Evolutionary conservation across 2,888 invertebrate genomes (phyloP).

Genomic region (Luperina nickerlii): DNA sequence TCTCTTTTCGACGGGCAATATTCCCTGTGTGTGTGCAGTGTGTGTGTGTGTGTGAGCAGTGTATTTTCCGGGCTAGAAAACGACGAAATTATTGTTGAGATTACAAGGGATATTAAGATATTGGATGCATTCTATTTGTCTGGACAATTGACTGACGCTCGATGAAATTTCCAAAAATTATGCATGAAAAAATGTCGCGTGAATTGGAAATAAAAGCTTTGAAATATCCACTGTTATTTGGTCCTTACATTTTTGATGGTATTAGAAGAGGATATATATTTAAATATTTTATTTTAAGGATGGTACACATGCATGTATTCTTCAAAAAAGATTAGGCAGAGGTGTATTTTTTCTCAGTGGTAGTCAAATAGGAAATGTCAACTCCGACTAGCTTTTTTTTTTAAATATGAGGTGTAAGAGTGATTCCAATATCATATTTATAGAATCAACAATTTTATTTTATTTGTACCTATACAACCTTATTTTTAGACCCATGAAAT

Average conservation of each 20-base stretch:
- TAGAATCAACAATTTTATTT: neutral
- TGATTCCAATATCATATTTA: neutral
- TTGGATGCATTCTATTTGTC: conserved; percentile 37
- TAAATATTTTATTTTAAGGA: too few relatives aligned
- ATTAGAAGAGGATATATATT: neutral
- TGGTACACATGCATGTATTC: neutral
- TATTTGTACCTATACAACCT: neutral
- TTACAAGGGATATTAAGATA: neutral
- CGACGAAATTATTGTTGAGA: conserved; percentile 11
- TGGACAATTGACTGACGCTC: conserved; percentile 16
- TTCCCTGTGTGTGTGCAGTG: neutral
- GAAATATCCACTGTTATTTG: conserved; percentile 4
- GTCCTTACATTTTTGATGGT: neutral
- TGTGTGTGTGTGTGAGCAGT: neutral
- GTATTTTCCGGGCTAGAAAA: conserved; percentile 1
- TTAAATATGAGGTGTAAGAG: neutral
- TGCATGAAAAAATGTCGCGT: conserved; percentile 41
- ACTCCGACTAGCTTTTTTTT: neutral
- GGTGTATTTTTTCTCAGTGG: neutral
- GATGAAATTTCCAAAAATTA: conserved; percentile 41
- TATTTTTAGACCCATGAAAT: neutral
- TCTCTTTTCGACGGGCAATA: neutral
- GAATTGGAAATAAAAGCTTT: conserved; percentile 8
- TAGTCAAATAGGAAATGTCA: neutral
- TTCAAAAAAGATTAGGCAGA: neutral